Percentiles rank a stretch among this genome's conserved stretches.
Conservation (phyloP, 2,888 invertebrate genomes). For the Clanis bilineata region DNA sequence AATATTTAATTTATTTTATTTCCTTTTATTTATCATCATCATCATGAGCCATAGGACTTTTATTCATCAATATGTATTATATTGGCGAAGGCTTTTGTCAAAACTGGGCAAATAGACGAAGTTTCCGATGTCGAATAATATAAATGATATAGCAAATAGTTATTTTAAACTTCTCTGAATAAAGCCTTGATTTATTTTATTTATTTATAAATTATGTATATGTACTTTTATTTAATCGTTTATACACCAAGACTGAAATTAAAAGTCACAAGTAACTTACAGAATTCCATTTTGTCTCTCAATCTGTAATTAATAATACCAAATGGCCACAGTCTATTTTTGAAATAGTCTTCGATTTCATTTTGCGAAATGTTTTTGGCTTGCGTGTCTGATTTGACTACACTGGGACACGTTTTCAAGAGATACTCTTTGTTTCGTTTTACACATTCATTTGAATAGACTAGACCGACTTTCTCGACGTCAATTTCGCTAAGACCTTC, state of each 20-base stretch:
- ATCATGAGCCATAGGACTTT: no score
- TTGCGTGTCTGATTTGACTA: conserved; percentile 35
- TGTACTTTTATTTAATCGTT: no score
- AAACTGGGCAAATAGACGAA: no score
- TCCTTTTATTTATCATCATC: no score
- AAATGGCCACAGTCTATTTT: conserved; percentile 58
- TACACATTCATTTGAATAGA: conserved; percentile 61
- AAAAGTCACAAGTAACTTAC: conserved; percentile 45
- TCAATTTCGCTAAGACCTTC: conserved; percentile 65
- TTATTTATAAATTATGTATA: no score
- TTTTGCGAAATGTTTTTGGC: conserved; percentile 27
- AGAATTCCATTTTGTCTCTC: conserved; percentile 56
- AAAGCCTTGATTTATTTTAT: no score
- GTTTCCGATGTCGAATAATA: no score
- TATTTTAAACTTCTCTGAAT: no score
- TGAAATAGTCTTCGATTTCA: conserved; percentile 58
- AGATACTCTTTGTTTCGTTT: conserved; percentile 63
- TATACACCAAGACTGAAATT: neutral
- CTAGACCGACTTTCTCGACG: conserved; percentile 56
- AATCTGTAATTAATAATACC: conserved; percentile 60
- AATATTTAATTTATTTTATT: no score
- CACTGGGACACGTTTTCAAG: conserved; percentile 64
- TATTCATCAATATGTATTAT: no score
- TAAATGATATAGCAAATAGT: no score
- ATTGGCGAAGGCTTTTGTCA: no score